Base-by-base conservation (phyloP, 37 sponge, comb jelly and placozoan genomes). In the Aphrocallistes beatrix region DNA sequence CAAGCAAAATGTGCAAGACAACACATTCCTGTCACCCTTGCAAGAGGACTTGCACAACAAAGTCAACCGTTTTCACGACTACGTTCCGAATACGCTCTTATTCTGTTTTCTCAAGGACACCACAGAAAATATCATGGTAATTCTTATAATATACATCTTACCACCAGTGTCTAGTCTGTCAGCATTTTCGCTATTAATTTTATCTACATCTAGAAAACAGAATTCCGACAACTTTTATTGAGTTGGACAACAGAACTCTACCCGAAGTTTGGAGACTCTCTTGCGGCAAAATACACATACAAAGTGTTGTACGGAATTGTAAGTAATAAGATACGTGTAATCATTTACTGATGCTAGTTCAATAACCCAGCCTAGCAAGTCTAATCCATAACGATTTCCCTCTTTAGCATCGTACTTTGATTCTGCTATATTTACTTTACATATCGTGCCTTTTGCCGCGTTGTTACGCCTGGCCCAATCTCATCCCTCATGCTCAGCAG, bases 281-380 rank as follows among this genome's bases (percentile, higher is more conserved):
- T 25, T 19, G 8, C 17, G 10, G 34, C 34, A 25, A 28, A 28
- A 13, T 60, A 60, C n/a, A 30, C 75, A 25, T 19, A 60, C 21
- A 60, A 60, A 28, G 75, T 60, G 8, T 60, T 60, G n/a, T 60
- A 60, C n/a, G 75, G 75, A 60, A 30, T 60, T 60, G 75, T 60
- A 28, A 42, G 45, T 42, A 13, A 16, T 16, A 42, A 16, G 6
- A 42, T n/a, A n/a, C n/a, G n/a, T n/a, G n/a, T n/a, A n/a, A n/a
- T n/a, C n/a, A n/a, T n/a, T n/a, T n/a, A n/a, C n/a, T n/a, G n/a
- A n/a, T n/a, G n/a, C n/a, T n/a, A n/a, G n/a, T n/a, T n/a, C n/a
- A n/a, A n/a, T n/a, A n/a, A n/a, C n/a, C n/a, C n/a, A n/a, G n/a
- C n/a, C n/a, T n/a, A n/a, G n/a, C n/a, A n/a, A n/a, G n/a, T n/a